Conservation (phyloP, 2,888 invertebrate species). For the Halocaridina rubra region DNA sequence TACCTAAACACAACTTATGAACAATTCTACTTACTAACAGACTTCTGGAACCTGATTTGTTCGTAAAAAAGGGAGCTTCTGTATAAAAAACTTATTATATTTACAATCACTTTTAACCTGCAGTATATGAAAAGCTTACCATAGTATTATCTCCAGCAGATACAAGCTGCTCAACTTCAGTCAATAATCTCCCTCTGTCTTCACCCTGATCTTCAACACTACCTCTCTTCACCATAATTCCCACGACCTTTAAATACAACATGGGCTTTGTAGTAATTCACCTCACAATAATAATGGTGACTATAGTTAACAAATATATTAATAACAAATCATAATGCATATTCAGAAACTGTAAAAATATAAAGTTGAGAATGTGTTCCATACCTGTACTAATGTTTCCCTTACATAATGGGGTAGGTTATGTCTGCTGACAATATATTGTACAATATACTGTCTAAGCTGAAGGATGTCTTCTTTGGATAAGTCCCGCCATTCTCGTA, state of each 20-base stretch:
- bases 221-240: constrained; percentile 87
- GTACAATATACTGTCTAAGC: constrained; percentile 81
- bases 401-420: constrained; percentile 81
- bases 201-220: constrained; percentile 78
- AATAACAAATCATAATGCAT: too few relatives aligned
- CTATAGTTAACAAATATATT: too few relatives aligned
- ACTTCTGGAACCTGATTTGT: too few relatives aligned
- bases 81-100: neutral
- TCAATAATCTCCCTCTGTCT: constrained; percentile 77
- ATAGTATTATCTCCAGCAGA: constrained; percentile 76
- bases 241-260: too few relatives aligned
- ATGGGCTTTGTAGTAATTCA: too few relatives aligned
- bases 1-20: too few relatives aligned
- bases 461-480: constrained; percentile 78
- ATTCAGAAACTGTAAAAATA: too few relatives aligned
- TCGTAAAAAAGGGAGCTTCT: too few relatives aligned
- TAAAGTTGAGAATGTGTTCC: neutral
- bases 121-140: constrained; percentile 72
- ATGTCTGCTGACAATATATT: constrained; percentile 78
- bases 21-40: too few relatives aligned
- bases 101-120: neutral
- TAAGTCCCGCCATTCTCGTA: constrained; percentile 85
- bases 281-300: too few relatives aligned
- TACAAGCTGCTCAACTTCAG: constrained; percentile 82
- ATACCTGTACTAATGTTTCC: constrained; percentile 70